Conservation (phyloP, 2,797 vertebrate species). For the Ceryle rudis region DNA sequence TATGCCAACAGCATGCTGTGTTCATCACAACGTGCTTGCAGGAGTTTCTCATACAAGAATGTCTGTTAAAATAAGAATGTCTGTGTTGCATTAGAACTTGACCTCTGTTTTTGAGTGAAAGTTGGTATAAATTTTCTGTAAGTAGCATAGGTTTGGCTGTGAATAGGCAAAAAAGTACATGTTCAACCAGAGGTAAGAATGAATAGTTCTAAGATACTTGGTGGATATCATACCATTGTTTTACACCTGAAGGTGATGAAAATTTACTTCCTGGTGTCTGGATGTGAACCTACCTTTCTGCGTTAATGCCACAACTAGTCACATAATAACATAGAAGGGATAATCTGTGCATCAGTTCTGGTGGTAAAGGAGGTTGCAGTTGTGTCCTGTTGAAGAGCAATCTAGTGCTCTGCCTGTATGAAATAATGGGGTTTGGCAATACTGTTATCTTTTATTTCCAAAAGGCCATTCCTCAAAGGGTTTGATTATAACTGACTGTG, state of each 20-base stretch:
- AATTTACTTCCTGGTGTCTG: not conserved
- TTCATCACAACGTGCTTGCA: not conserved
- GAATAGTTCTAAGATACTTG: not conserved
- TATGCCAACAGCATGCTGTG: not conserved
- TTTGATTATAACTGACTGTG: not conserved
- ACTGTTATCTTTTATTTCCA: not conserved
- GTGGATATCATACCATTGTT: not conserved
- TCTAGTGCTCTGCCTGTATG: not conserved
- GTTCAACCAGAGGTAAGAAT: not conserved
- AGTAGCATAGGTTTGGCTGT: not conserved
- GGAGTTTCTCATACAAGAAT: not conserved
- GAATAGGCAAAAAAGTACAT: not conserved
- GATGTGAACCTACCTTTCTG: not conserved
- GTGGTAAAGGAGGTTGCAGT: not conserved
- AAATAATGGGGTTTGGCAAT: not conserved
- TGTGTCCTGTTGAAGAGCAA: not conserved
- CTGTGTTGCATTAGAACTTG: not conserved
- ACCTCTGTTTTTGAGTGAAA: not conserved
- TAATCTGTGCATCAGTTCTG: not conserved
- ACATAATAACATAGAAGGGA: not conserved
- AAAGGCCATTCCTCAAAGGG: not conserved
- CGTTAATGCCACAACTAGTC: not conserved
- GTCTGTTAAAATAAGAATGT: not conserved
- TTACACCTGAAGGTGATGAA: not conserved
- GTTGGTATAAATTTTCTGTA: not conserved